Base-by-base conservation (phyloP, 2,888 invertebrate genomes). In the Pseudococcus jackbeardsleyi region DNA sequence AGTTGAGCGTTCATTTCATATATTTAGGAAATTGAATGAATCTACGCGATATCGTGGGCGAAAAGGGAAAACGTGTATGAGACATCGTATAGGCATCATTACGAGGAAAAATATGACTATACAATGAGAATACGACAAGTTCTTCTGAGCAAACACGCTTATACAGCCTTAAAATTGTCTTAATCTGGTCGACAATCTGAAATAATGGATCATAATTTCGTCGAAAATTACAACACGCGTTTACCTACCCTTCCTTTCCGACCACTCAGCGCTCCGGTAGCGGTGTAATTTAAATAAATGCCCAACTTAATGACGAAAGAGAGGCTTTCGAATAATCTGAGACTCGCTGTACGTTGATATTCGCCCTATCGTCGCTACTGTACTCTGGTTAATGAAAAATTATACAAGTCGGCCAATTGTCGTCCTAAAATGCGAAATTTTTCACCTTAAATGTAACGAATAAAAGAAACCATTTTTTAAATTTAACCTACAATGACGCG, bases 191-290 rank as follows among this genome's bases (percentile, higher is more conserved):
- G 12, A 33, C 19, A 82, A 82, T 82, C 79, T 82, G 42, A 82
- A 82, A 82, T 82, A 46, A 82, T 46, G 79, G 79, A 82, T 82
- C 79, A 82, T 82, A 82, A 82, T 82, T 82, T 82, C 79, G 79
- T 42, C 33, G 79, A 82, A 46, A 82, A 82, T 82, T 82, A 82
- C 46, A 46, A 82, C 46, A 82, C 46, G 79, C 9, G 79, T 82
- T 82, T 46, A 82, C 39, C 11, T 9, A 26, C 64, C 22, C n/a
- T n/a, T 17, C 15, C n/a, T n/a, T 19, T 46, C 19, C 19, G 33
- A 39, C 72, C 33, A 11, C 39, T 72, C 64, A 22, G 22, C 64
- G 19, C 26, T 33, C 26, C 5, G 54, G 17, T 64, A 9, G 22
- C 17, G 42, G 79, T 46, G 42, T 82, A 82, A 82, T 82, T 82